Conservation (phyloP, 2,797 vertebrate genomes). For the Myotis vivesi region DNA sequence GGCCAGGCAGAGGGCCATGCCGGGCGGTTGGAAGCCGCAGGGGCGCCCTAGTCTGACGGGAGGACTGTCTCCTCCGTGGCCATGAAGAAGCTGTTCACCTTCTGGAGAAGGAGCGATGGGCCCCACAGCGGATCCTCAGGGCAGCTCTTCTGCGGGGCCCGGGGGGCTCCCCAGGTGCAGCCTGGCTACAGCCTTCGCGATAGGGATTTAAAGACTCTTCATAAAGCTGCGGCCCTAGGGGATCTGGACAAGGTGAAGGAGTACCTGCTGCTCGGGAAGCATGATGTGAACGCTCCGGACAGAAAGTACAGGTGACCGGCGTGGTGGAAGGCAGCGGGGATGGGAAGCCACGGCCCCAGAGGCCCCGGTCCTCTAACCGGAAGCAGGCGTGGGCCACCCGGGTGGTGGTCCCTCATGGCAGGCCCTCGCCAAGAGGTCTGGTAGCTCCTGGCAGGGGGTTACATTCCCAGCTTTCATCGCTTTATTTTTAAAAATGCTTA, state of each 20-base stretch:
- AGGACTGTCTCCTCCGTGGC: fast-evolving
- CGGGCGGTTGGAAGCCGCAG: background rate
- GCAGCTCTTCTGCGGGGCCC: fast-evolving
- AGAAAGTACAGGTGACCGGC: conserved; percentile 35
- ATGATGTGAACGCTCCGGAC: conserved; percentile 32
- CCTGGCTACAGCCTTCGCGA: background rate
- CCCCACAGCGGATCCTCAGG: background rate
- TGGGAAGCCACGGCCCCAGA: background rate
- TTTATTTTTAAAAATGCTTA: background rate
- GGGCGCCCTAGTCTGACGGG: background rate
- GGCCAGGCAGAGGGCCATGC: no score
- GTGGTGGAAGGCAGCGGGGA: background rate
- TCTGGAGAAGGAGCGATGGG: background rate
- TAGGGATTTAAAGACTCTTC: conserved; percentile 37
- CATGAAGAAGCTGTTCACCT: conserved; percentile 49
- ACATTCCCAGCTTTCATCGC: background rate
- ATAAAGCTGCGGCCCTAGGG: conserved; percentile 1
- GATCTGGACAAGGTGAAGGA: conserved; percentile 46
- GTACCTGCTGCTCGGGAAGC: conserved; percentile 35
- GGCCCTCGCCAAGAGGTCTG: background rate
- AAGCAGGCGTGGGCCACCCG: background rate
- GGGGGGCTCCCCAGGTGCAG: fast-evolving
- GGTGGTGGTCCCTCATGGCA: fast-evolving
- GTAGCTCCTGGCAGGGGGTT: background rate
- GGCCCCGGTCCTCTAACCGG: background rate